Base-by-base conservation (phyloP, 2,888 invertebrate genomes). In the Sesia bembeciformis region DNA sequence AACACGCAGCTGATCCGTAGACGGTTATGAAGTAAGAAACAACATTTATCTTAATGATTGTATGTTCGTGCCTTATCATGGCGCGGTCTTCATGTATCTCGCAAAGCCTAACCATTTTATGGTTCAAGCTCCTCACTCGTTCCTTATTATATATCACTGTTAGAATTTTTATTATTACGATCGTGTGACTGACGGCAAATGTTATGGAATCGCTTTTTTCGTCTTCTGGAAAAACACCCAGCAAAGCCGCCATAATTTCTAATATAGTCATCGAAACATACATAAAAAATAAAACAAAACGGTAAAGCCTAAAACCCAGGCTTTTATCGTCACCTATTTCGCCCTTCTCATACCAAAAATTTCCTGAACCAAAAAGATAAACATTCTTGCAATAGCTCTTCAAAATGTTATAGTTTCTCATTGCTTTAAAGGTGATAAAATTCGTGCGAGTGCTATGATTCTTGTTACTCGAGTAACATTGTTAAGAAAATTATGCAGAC, bases 161-260 rank as follows among this genome's bases (percentile, higher is more conserved):
- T 38, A 72, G 67, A 59, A 84, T 70, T 65, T 88, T 88, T 51
- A 81, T 68, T 70, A 84, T 68, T 52, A 86, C 81, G 50, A 87
- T 75, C 0, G 80, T 75, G 55, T 88, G 88, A 58, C 83, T 83
- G 51, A 84, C 74, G 4, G 82, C 76, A 40, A 88, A 82, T n/a
- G 81, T 76, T 3, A 82, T 65, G 0, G 78, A 74, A 58, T 89
- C 88, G 50, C 78, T 72, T 62, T 78, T 77, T 60, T 88, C 86
- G 56, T 85, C 83, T 54, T 76, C 70, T 5, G 89, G 84, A 60
- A 84, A 82, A 49, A 76, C 67, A 3, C 84, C 85, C 54, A 74
- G 63, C 8, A 74, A 46, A 2, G 74, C 81, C 0, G 80, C 87
- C 68, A 84, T 69, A 52, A 83, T 77, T 72, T 89, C 89, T 52